Evolutionary conservation across 2,888 invertebrate genomes (phyloP), one percentile per base, ranked within the genome.

Genomic region (Cartodere bifasciata): DNA sequence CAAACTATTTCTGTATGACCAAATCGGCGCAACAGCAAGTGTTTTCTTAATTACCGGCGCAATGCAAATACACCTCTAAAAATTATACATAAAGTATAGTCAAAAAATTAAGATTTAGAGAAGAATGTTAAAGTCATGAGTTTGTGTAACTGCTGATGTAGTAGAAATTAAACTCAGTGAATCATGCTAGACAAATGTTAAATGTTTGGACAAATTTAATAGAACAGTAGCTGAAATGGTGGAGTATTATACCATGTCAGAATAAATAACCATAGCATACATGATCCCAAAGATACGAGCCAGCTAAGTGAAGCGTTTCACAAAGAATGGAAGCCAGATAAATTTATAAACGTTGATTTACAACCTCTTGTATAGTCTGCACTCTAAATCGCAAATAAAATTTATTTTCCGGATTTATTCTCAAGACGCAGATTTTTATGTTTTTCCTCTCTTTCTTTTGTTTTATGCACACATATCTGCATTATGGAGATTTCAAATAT

Each of bases 131-230:
- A n/a, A n/a, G n/a, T n/a, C n/a, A n/a, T n/a, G n/a, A n/a, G n/a
- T n/a, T n/a, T n/a, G n/a, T n/a, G n/a, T n/a, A n/a, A n/a, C n/a
- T n/a, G n/a, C n/a, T n/a, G n/a, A n/a, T n/a, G n/a, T n/a, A n/a
- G n/a, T n/a, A n/a, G n/a, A n/a, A n/a, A n/a, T n/a, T n/a, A n/a
- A n/a, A n/a, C n/a, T n/a, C n/a, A n/a, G n/a, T n/a, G n/a, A n/a
- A 50, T 52, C 50, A n/a, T n/a, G n/a, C n/a, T 47, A 53, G 49
- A 53, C 47, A 51, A 49, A 47, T 52, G 55, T 51, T 57, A 55
- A 59, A 59, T 59, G 59, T 55, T 39, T 52, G 56, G 57, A 56
- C 58, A 58, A 59, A 59, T 59, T 57, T 58, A 55, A 56, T 56
- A 55, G 55, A 51, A 53, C 55, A 51, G 53, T n/a, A n/a, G n/a